These are phyloP conservation scores for Cuculus canorus DNA, from an alignment of 2,797 vertebrate genomes.

Conservation along the genomic window DNA sequence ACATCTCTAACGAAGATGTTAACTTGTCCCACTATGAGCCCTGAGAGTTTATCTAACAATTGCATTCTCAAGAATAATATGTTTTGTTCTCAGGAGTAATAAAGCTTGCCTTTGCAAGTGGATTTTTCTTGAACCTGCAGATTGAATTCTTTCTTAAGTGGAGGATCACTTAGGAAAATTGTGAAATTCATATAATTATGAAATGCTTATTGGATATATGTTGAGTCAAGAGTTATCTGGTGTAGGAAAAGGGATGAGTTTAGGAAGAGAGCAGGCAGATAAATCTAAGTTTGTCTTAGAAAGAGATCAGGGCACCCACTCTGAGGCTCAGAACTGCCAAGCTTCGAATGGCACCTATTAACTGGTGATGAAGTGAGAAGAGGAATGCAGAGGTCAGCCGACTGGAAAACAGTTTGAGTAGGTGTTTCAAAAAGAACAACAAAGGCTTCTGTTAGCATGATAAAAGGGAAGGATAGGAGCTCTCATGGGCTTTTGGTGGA, in stretches of 20 bases:
- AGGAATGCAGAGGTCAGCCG: background rate
- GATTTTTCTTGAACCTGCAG: constrained; percentile 2
- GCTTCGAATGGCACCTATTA: background rate
- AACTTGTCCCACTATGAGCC: no score
- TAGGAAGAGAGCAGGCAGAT: background rate
- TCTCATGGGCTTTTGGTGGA: background rate
- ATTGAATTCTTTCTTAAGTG: background rate
- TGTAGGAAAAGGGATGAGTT: background rate
- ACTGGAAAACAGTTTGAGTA: background rate
- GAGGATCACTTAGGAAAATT: background rate
- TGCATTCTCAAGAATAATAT: background rate
- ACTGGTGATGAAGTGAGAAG: background rate
- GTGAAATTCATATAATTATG: background rate
- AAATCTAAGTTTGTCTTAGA: background rate
- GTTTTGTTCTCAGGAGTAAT: background rate
- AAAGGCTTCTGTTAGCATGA: background rate
- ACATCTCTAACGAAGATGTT: no score
- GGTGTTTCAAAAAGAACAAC: background rate
- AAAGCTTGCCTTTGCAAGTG: background rate
- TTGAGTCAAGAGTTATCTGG: background rate
- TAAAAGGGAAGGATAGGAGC: background rate
- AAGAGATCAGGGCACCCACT: background rate
- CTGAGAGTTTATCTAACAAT: background rate
- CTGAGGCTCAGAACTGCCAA: background rate
- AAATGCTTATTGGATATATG: background rate